Percentiles rank a stretch among this genome's conserved stretches.
phyloP scores from a whole-genome alignment of 2,888 invertebrate genomes.

The Calameuta idolon region DNA sequence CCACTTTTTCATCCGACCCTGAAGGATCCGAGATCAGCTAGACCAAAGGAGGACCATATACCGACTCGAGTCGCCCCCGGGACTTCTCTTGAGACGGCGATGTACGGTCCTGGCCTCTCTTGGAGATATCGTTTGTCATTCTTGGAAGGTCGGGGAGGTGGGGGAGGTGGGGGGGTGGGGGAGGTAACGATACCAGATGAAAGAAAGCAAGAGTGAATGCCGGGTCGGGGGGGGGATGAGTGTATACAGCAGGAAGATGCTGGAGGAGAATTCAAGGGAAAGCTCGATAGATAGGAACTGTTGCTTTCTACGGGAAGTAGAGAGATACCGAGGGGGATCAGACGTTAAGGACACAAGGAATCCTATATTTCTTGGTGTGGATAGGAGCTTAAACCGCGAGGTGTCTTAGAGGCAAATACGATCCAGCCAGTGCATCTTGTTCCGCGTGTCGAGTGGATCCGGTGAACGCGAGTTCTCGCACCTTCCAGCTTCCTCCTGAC shows the following conservation, averaged over 20 bases:
- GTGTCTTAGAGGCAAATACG: background rate
- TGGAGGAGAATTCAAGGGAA: background rate
- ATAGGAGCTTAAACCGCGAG: background rate
- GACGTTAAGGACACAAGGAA: background rate
- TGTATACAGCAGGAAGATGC: background rate
- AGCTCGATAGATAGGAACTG: slow-evolving; percentile 6
- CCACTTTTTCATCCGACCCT: background rate
- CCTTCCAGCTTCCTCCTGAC: background rate
- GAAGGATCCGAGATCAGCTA: background rate
- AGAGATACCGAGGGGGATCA: background rate
- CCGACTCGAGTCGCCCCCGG: background rate
- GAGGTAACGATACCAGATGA: background rate
- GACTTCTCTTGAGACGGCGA: background rate
- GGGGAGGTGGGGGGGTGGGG: background rate
- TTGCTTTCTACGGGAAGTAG: background rate
- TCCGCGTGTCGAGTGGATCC: background rate
- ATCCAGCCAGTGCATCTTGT: background rate
- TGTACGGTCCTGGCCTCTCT: background rate
- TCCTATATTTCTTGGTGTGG: background rate
- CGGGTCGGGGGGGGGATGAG: background rate
- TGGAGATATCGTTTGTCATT: background rate
- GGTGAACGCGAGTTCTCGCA: background rate
- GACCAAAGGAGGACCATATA: background rate
- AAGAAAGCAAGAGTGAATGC: background rate
- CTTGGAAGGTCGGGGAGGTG: background rate